Percentiles rank a stretch among this genome's conserved stretches.
phyloP scores from a whole-genome alignment of 2,113 vertebrate species.

The Spea multiplicata region DNA sequence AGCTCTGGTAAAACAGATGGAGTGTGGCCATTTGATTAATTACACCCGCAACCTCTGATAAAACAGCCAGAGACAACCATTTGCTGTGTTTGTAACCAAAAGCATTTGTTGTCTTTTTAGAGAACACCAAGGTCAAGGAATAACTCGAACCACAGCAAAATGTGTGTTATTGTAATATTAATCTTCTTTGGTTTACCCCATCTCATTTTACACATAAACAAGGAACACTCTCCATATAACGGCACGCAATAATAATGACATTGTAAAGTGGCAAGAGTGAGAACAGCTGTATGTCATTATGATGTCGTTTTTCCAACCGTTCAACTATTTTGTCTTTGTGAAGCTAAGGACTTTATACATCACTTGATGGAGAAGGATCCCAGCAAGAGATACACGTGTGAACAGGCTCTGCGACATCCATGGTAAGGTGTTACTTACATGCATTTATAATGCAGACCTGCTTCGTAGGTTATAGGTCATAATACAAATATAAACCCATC shows the following conservation, averaged over 20 bases:
- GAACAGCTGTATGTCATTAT: not conserved
- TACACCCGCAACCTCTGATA: not conserved
- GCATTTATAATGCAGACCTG: no score
- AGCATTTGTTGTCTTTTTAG: not conserved
- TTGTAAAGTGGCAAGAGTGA: not conserved
- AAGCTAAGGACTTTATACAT: constrained; percentile 95
- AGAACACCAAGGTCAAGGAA: not conserved
- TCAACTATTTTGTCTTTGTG: constrained; percentile 1
- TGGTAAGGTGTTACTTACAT: constrained; percentile 74
- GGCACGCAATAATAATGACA: not conserved
- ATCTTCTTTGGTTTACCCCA: constrained; percentile 7
- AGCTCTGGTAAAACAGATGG: not conserved
- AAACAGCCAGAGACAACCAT: constrained; percentile 5
- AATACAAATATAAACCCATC: no score
- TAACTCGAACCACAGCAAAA: not conserved
- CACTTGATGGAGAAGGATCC: constrained; percentile 97
- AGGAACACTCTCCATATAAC: constrained; percentile 3
- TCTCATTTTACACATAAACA: not conserved
- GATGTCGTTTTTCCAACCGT: not conserved
- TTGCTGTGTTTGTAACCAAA: not conserved
- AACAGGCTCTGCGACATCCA: constrained; percentile 90
- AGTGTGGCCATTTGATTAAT: not conserved
- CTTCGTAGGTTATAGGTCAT: no score
- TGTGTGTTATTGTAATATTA: not conserved
- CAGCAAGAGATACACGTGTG: constrained; percentile 89